Percentiles rank a stretch among this genome's conserved stretches.
phyloP scores from a whole-genome alignment of 1,140 invertebrate genomes.

The Cyphomyrmex costatus region DNA sequence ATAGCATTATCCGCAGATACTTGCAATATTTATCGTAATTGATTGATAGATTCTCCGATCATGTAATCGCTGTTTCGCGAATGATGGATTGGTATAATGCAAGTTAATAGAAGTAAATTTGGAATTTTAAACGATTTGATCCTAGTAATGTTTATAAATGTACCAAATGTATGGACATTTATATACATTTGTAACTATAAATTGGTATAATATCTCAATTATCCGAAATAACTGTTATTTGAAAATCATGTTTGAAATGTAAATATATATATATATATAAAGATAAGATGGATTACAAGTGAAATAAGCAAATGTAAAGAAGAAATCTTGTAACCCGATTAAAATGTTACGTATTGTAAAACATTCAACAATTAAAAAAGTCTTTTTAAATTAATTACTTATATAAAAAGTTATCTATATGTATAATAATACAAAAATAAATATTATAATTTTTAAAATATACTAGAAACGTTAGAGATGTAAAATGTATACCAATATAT shows the following conservation, averaged over 20 bases:
- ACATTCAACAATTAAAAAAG: neutral
- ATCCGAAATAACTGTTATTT: neutral
- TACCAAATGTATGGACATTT: neutral
- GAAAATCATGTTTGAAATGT: neutral
- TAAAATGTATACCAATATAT: neutral
- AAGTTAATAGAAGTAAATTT: constrained; percentile 15
- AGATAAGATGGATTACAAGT: neutral
- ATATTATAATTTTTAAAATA: neutral
- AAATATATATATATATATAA: neutral
- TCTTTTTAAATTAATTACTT: neutral
- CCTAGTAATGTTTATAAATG: neutral
- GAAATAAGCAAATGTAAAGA: neutral
- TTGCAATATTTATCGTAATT: constrained; percentile 24
- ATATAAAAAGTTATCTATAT: neutral
- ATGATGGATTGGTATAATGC: constrained; percentile 8
- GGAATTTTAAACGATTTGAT: constrained; percentile 5
- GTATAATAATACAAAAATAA: neutral
- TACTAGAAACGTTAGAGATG: neutral
- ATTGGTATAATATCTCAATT: neutral
- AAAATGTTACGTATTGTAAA: neutral
- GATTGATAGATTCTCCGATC: constrained; percentile 37
- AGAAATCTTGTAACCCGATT: neutral
- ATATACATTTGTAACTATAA: constrained; percentile 5
- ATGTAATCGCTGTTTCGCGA: neutral
- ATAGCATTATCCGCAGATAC: constrained; percentile 18